Evolutionary conservation across 2,113 vertebrate genomes (phyloP).

Genomic region (Lethenteron reissneri): DNA sequence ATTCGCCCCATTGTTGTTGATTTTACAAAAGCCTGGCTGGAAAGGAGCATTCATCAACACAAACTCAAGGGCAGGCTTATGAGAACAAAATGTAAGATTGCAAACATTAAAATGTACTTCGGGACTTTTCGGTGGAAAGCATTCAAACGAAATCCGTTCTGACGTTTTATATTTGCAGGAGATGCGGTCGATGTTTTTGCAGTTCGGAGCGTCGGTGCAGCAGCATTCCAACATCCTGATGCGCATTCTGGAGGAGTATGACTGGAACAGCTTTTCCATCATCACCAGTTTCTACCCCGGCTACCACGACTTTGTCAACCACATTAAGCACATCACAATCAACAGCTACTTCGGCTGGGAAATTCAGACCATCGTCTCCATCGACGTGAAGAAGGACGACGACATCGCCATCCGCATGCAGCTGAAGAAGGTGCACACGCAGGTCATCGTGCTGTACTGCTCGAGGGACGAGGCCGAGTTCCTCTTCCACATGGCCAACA

Average conservation of each 20-base stretch:
- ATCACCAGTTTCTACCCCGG: slow-evolving; percentile 91
- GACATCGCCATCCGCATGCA: slow-evolving; percentile 57
- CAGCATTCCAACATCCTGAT: slow-evolving; percentile 85
- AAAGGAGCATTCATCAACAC: no score
- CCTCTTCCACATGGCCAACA: slow-evolving; percentile 77
- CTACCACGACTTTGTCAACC: slow-evolving; percentile 79
- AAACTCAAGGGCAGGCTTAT: no score
- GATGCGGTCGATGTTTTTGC: slow-evolving; percentile 80
- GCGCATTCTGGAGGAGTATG: slow-evolving; percentile 97
- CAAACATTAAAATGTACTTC: no score
- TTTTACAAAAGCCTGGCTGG: no score
- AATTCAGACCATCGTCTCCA: slow-evolving; percentile 60
- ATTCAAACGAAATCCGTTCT: no score
- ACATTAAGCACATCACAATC: slow-evolving; percentile 80
- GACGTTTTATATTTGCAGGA: slow-evolving; percentile 29
- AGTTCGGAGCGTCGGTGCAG: slow-evolving; percentile 92
- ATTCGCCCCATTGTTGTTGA: no score
- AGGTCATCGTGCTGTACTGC: slow-evolving; percentile 73
- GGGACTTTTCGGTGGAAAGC: no score
- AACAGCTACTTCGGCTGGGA: slow-evolving; percentile 98
- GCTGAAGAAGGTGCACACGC: slow-evolving; percentile 88
- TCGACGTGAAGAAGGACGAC: slow-evolving; percentile 69
- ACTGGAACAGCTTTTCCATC: slow-evolving; percentile 92
- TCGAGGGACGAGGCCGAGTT: slow-evolving; percentile 77
- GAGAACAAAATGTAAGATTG: no score